Evolutionary conservation across 2,113 vertebrate genomes (phyloP), one percentile per base, ranked within the genome.

Genomic region (Aleadryas rufinucha): DNA sequence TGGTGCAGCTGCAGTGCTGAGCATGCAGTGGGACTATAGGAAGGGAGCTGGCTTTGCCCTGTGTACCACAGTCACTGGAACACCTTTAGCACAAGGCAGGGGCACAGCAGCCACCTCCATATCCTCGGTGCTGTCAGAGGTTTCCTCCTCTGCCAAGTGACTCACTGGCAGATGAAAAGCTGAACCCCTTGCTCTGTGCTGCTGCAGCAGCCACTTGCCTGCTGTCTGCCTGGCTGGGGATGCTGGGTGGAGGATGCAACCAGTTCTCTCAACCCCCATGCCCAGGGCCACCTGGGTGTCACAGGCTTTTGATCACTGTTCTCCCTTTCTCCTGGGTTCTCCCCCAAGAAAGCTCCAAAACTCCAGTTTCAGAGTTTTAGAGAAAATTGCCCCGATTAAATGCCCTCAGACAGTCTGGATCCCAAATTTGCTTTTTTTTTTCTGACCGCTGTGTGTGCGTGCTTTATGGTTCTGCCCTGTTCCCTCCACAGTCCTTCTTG

Each of bases 141-240:
- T 74, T 94, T 87, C 78, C 81, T 93, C 69, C 69, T 84, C 85
- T 93, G 94, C 93, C 52, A 37, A 50, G 26, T 85, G 90, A 95
- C 60, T 95, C 88, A 78, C 11, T 7, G n/a, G 54, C 69, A 82
- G 92, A 53, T 31, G 74, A 87, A 56, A 24, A 23, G 69, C 47
- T 10, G 45, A 49, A 45, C 9, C 4, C 17, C 50, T 13, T 7
- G 10, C 22, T 69, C 77, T 14, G 6, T 42, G 81, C 53, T 26
- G 22, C 56, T 6, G 8, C 59, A 50, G 89, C 4, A 7, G 49
- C 47, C 28, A 45, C 53, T 28, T 70, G 82, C 53, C 52, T 49
- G 85, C 41, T 53, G 10, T 41, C 24, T 61, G 44, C 17, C 2
- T 10, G 7, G 41, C 54, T 0, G 0, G n/a, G 49, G 19, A 18